Conservation (phyloP, 1,140 invertebrate species). For the Conus betulinus region DNA sequence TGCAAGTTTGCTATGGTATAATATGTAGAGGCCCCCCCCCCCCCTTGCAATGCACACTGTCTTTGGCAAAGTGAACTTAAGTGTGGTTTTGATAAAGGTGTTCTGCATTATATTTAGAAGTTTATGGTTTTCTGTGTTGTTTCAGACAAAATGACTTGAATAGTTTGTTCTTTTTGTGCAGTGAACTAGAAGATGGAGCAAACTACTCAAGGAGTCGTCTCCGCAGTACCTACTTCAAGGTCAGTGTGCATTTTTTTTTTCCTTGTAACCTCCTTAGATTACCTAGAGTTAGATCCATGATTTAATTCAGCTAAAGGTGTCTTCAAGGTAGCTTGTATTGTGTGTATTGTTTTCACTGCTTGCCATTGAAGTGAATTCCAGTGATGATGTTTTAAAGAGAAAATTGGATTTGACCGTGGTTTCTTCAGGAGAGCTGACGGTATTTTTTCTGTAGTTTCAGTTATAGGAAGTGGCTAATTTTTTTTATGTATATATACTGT, state of each 20-base stretch:
- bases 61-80: not conserved
- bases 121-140: not conserved
- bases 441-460: too few species aligned
- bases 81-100: not conserved
- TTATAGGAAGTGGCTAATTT: too few species aligned
- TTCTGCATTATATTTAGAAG: too few species aligned
- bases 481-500: too few species aligned
- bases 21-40: too few species aligned
- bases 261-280: not conserved
- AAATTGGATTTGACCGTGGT: too few species aligned
- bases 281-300: too few species aligned
- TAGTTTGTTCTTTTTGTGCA: not conserved
- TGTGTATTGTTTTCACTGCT: not conserved
- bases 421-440: too few species aligned
- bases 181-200: slow-evolving; percentile 10
- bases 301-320: not conserved
- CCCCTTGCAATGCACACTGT: too few species aligned
- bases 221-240: slow-evolving; percentile 15
- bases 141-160: not conserved
- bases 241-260: not conserved
- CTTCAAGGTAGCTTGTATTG: not conserved
- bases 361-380: too few species aligned
- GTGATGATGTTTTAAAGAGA: not conserved
- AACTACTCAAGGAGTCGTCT: not conserved
- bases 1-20: too few species aligned